Base-by-base conservation (phyloP, 2,888 invertebrate genomes). In the Dione juno region DNA sequence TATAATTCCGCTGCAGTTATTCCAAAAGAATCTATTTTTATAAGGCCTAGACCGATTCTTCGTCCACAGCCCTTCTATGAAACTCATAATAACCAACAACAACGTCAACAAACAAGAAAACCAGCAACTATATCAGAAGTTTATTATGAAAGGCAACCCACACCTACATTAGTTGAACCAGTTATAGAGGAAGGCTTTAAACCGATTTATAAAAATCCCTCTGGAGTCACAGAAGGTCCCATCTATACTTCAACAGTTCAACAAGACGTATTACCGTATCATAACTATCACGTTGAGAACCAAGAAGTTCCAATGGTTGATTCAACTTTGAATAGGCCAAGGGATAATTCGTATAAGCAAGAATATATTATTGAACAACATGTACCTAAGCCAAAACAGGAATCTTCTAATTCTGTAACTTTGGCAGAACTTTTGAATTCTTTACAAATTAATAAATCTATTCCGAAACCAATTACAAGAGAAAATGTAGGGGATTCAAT, bases 401-500 rank as follows among this genome's bases (percentile, higher is more conserved):
- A 77, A 50, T 72, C 81, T 65, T 74, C 84, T 10, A 86, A 86
- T 70, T 79, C 84, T 11, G 79, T 86, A 57, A 85, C 84, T 53
- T 78, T 92, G 71, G 86, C 86, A 21, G 94, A 95, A 75, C 94
- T 97, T 74, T 81, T 96, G 50, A 95, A 95, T 81, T 95, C 96
- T 70, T 89, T 97, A 40, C 96, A 96, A 84, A 90, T 96, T 19
- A 95, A 95, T 77, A 96, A 97, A 85, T 95, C 96, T 57, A 89
- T 97, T 76, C 97, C 97, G 0, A 95, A 96, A 77, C 95, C 95
- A 10, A 93, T 97, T 37, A 97, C 96, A 6, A 94, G 95, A 66
- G 96, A 96, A 76, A 97, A 97, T 79, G 95, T 97, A 58, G 96
- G 96, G 77, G 95, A 96, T 73, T 97, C 97, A 61, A 96, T 97